Conservation (phyloP, 2,888 invertebrate species). For the Diogma glabrata region DNA sequence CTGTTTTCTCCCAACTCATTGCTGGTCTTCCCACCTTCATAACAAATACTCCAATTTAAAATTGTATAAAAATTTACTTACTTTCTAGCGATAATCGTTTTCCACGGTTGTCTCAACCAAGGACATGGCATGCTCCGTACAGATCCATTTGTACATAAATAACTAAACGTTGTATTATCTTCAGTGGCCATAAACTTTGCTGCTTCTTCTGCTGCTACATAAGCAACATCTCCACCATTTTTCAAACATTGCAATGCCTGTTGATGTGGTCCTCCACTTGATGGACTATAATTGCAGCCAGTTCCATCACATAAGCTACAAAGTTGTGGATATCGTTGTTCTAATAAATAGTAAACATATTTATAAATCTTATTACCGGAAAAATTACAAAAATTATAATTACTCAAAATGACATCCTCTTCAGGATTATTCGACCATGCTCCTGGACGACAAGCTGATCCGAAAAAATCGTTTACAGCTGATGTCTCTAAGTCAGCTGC, state of each 20-base stretch:
- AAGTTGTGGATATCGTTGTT: conserved; percentile 41
- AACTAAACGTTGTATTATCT: conserved; percentile 19
- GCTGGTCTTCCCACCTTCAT: background rate
- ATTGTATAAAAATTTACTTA: conserved; percentile 10
- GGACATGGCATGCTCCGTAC: conserved; percentile 39
- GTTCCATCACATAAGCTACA: conserved; percentile 39
- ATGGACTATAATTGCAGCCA: background rate
- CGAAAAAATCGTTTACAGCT: conserved; percentile 51
- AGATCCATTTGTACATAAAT: conserved; percentile 30
- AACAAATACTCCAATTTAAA: background rate
- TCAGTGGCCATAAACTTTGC: conserved; percentile 29
- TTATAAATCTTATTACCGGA: background rate
- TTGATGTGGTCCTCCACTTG: conserved; percentile 31
- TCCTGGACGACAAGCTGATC: conserved; percentile 60
- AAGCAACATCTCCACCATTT: conserved; percentile 43
- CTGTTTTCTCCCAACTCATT: background rate
- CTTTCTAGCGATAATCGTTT: conserved; percentile 36
- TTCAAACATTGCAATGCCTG: conserved; percentile 44
- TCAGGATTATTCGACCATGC: conserved; percentile 45
- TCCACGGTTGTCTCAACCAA: conserved; percentile 52
- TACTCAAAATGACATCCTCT: conserved; percentile 47
- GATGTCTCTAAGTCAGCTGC: conserved; percentile 49
- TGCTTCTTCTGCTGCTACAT: conserved; percentile 37
- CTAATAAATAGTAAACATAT: conserved; percentile 31
- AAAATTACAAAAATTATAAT: conserved; percentile 25